Evolutionary conservation across 2,113 vertebrate species (phyloP), one percentile per base, ranked within the genome.

Genomic region (Scomber colias): DNA sequence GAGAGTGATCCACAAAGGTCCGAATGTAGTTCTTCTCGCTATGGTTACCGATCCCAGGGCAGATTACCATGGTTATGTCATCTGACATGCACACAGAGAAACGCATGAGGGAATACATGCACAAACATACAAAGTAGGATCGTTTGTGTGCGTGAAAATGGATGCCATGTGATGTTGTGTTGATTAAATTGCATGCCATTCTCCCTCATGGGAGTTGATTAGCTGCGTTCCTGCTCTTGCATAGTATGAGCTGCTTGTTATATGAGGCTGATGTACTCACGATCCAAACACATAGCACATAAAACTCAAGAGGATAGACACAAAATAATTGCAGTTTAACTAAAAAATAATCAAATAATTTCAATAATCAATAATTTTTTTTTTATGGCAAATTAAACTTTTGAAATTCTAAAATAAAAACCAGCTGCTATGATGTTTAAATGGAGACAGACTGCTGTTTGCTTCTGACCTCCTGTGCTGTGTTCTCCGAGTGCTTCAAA

Each of bases 21-120:
- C 98, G 97, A 82, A 99, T 97, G 83, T 99, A 99, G 83, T 97
- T 97, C 92, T 98, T 97, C 91, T 98, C 97, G 11, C 98, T 99
- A 93, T 99, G 98, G 93, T 99, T 99, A 77, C 97, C 97, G 50
- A 99, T 98, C 79, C 98, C 98, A 1, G 98, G 98, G 84, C 98
- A 99, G 92, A 99, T 99, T 56, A 97, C 97, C 97, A 99, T 99
- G 55, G 97, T 99, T 79, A 99, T 85, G 63, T 98, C 97, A 80
- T 97, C 98, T 99, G 90, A 73, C n/a, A 54, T 6, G 8, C 35
- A 40, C 35, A 40, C 6, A 40, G 7, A 19, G 0, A 56, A 1
- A n/a, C 17, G 21, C 27, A 68, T 50, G 6, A 50, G 55, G 12
- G 46, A 69, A 65, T 15, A 79, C 49, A 59, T 71, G 40, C 49